Evolutionary conservation across 2,797 vertebrate species (phyloP), one percentile per base, ranked within the genome.

Genomic region (Dicrostonyx torquatus): DNA sequence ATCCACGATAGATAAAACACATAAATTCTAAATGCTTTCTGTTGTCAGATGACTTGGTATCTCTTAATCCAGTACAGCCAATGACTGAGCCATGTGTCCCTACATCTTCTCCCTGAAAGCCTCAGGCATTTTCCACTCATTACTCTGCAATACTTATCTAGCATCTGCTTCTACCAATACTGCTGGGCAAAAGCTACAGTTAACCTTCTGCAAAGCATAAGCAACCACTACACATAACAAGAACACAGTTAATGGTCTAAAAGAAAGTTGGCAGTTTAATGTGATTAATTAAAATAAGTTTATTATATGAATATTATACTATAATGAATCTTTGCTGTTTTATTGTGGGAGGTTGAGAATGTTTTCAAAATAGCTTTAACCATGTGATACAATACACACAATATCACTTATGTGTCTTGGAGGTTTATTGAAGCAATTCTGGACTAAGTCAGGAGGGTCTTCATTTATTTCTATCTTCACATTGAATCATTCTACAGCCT

Each of bases 401-500:
- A 24, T 13, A 84, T 0, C 6, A 91, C 22, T 48, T 85, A 70
- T 45, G 53, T 11, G 6, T 50, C 13, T 43, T 91, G 1, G n/a
- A 43, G 14, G 1, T 50, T 2, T 31, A 58, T 1, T 80, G 68
- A 95, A 53, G 76, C 11, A 45, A 66, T 20, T 75, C 13, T 45
- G 2, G 14, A 62, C 24, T 50, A 3, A 68, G 11, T 20, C 62
- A 90, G 8, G 6, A 91, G 7, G 58, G 76, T n/a, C 70, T 1
- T 29, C 76, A 48, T 43, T 40, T 29, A 84, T 78, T 91, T 93
- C 26, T 64, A 14, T 91, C 72, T 97, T 94, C 40, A 26, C 24
- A 91, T 62, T 40, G 89, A 89, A 72, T 93, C 15, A 80, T 84
- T 60, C n/a, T 58, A 8, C 83, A 45, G 89, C 4, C 11, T 48